Base-by-base conservation (phyloP, 2,888 invertebrate species). In the Temnothorax ravouxi region DNA sequence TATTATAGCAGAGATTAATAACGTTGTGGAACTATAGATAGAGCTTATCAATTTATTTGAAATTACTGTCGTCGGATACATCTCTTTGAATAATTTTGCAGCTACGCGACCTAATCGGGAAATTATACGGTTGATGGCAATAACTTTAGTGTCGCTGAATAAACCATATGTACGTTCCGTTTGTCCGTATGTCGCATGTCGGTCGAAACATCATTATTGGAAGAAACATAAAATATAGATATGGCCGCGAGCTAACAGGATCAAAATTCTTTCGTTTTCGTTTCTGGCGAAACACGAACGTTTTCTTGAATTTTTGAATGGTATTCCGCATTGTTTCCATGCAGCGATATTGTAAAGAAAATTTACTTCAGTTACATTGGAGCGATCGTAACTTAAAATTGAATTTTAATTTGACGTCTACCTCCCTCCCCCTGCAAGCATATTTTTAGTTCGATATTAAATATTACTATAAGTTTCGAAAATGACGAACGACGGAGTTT, bases 261-360 rank as follows among this genome's bases (percentile, higher is more conserved):
- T 77, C 69, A 52, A 77, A 44, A 13, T 69, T 77, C 54, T 41
- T 77, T n/a, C 44, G 47, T 75, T n/a, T 18, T 38, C 25, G 52
- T 77, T 77, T 67, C 69, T 9, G 9, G 29, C 41, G 67, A 1
- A n/a, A 59, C 15, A 44, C 59, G 18, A 76, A 29, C 41, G 15
- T 77, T 41, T 76, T 38, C 50, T 52, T 77, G 77, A 77, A 77
- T 77, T n/a, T 77, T 69, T 77, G 41, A 77, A 69, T 52, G 38
- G 50, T 38, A 38, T 52, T 4, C 13, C 50, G 52, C n/a, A 77
- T 67, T 77, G 54, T 77, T 77, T 77, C 25, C 25, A n/a, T n/a
- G n/a, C n/a, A 41, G 29, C 9, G 11, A 38, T 29, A 54, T 67
- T 29, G 25, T 41, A 69, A 77, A 67, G 52, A 67, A 77, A 69